Conservation (phyloP, 2,113 vertebrate genomes). For the Pavo muticus region DNA sequence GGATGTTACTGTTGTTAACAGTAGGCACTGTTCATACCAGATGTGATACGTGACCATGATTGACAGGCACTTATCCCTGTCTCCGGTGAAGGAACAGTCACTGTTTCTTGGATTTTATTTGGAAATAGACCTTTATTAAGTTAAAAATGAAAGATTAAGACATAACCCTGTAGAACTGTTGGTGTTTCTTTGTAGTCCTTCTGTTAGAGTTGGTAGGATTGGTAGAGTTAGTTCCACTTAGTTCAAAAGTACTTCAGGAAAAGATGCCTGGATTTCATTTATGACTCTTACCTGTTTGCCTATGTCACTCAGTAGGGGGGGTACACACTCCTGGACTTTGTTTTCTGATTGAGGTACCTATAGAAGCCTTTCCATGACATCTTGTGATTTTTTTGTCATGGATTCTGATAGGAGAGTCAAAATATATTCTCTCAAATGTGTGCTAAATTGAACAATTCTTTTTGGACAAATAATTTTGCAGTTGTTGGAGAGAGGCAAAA, state of each 20-base stretch:
- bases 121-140: not conserved
- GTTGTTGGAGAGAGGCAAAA: not conserved
- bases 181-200: not conserved
- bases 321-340: no score
- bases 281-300: not conserved
- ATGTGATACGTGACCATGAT: not conserved
- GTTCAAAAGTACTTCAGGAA: not conserved
- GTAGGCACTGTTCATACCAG: not conserved
- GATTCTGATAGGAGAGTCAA: conserved; percentile 6
- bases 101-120: not conserved
- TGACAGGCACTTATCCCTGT: not conserved
- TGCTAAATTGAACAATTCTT: not conserved
- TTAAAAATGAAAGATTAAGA: not conserved
- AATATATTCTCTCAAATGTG: not conserved
- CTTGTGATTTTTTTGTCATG: conserved; percentile 28
- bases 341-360: no score
- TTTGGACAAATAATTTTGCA: conserved; percentile 43
- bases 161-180: not conserved
- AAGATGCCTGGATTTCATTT: not conserved
- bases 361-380: not conserved
- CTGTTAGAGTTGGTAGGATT: not conserved
- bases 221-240: not conserved
- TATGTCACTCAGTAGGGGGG: no score
- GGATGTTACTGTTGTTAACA: not conserved
- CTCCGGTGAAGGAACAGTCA: not conserved